Percentiles rank a stretch among this genome's conserved stretches.
These are phyloP conservation scores for Perca fluviatilis DNA, from an alignment of 2,113 vertebrate species.

Conservation along the genomic window DNA sequence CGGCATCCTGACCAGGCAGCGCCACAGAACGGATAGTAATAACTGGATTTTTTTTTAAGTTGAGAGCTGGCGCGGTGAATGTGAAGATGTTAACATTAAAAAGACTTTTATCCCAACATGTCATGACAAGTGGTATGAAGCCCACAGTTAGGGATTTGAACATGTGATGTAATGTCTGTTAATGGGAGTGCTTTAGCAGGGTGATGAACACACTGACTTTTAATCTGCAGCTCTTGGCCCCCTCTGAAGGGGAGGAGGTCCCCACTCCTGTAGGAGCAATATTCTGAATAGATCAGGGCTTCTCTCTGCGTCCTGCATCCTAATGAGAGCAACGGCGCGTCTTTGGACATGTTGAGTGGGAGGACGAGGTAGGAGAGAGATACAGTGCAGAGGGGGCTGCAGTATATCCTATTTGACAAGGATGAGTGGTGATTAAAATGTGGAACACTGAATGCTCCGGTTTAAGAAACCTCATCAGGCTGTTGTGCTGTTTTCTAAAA, in stretches of 20 bases:
- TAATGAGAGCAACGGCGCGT: constrained; percentile 59
- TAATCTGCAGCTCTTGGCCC: constrained; percentile 69
- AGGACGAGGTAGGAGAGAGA: constrained; percentile 50
- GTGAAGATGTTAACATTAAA: constrained; percentile 62
- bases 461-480: constrained; percentile 64
- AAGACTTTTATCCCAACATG: constrained; percentile 70
- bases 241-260: constrained; percentile 62
- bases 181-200: constrained; percentile 68
- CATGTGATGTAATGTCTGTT: constrained; percentile 70
- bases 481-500: constrained; percentile 63
- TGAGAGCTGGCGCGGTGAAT: constrained; percentile 23
- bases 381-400: constrained; percentile 47
- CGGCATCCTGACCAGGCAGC: constrained; percentile 26
- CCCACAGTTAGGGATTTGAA: constrained; percentile 61
- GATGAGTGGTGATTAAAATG: constrained; percentile 69
- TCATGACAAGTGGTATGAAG: constrained; percentile 56
- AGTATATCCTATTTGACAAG: constrained; percentile 69
- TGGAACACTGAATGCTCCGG: constrained; percentile 55
- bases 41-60: constrained; percentile 64
- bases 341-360: constrained; percentile 68
- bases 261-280: constrained; percentile 56
- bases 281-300: constrained; percentile 72
- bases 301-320: constrained; percentile 63
- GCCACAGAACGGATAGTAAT: constrained; percentile 56
- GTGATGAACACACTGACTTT: constrained; percentile 74